Evolutionary conservation across 2,113 vertebrate species (phyloP), one percentile per base, ranked within the genome.

Genomic region (Montifringilla adamsi): DNA sequence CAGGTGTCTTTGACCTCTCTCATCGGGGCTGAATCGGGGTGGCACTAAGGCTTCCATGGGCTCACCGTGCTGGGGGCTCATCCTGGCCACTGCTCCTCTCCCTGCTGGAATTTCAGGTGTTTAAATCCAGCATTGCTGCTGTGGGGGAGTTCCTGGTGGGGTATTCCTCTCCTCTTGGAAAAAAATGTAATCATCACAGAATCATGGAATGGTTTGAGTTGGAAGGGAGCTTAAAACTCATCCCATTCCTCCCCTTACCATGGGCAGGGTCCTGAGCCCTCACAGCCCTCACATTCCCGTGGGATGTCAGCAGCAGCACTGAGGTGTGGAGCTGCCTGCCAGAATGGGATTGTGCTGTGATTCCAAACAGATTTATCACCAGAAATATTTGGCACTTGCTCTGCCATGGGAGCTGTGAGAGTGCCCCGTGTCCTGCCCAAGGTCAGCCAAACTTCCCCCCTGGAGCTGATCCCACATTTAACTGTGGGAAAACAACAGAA

Each of bases 241-340:
- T 70, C 1, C 9, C 16, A 19, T 35, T 58, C 22, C 53, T 19
- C 10, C 22, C 15, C 5, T 3, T 58, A 9, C 43, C 50, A 23
- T 2, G 17, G 39, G 50, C 43, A 81, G 37, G 30, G 22, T 88
- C 47, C 62, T 37, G 56, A 87, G 33, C 63, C 30, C 28, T 63
- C 79, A 7, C 44, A 89, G 76, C 58, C 35, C 35, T 37, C 37
- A 37, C 37, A 37, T 84, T 44, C 72, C 87, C 46, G 1, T 5
- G 0, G 3, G 49, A 46, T 16, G 43, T 11, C 20, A 11, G 69
- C 73, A 24, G 6, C 0, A 0, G 37, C 72, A 19, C 2, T 0
- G 70, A 59, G 70, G 52, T 59, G 70, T 50, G 15, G 33, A 85
- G 43, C 47, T 3, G 7, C 10, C 86, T 82, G 82, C 43, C 69